These are phyloP conservation scores for Plectrocnemia conspersa DNA, from an alignment of 1,140 invertebrate genomes.

Conservation along the genomic window DNA sequence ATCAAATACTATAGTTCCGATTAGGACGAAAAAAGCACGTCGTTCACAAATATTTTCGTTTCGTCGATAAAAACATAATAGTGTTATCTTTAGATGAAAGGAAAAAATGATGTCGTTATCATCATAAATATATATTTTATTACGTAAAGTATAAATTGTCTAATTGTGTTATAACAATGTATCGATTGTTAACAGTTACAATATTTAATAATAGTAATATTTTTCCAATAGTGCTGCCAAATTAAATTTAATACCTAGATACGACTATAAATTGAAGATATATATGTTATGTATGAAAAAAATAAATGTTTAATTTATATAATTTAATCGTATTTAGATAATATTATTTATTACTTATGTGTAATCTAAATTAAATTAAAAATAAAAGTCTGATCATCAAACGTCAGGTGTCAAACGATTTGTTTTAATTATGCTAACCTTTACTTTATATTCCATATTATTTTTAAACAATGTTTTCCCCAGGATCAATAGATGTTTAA, in stretches of 20 bases:
- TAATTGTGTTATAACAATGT: slow-evolving; percentile 33
- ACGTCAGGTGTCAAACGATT: slow-evolving; percentile 20
- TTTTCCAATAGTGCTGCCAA: slow-evolving; percentile 37
- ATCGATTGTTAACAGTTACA: slow-evolving; percentile 29
- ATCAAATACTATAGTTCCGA: not conserved
- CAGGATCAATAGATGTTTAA: too few relatives aligned
- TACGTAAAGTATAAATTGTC: slow-evolving; percentile 30
- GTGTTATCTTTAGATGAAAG: slow-evolving; percentile 18
- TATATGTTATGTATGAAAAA: slow-evolving; percentile 10
- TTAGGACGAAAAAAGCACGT: too few relatives aligned
- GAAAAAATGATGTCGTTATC: slow-evolving; percentile 27
- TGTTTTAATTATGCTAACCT: slow-evolving; percentile 17
- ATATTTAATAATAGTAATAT: slow-evolving; percentile 34
- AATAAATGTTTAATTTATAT: slow-evolving; percentile 33
- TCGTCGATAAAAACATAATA: slow-evolving; percentile 4
- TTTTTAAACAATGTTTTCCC: too few relatives aligned
- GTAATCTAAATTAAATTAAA: slow-evolving; percentile 34
- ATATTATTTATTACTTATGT: slow-evolving; percentile 33
- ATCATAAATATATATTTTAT: slow-evolving; percentile 34
- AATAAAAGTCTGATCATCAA: slow-evolving; percentile 29
- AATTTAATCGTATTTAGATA: slow-evolving; percentile 34
- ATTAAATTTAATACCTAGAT: slow-evolving; percentile 34
- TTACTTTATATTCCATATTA: too few relatives aligned
- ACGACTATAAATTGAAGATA: slow-evolving; percentile 8
- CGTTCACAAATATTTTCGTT: not conserved